phyloP scores from a whole-genome alignment of 2,888 invertebrate species.

The Amphipyra berbera region DNA sequence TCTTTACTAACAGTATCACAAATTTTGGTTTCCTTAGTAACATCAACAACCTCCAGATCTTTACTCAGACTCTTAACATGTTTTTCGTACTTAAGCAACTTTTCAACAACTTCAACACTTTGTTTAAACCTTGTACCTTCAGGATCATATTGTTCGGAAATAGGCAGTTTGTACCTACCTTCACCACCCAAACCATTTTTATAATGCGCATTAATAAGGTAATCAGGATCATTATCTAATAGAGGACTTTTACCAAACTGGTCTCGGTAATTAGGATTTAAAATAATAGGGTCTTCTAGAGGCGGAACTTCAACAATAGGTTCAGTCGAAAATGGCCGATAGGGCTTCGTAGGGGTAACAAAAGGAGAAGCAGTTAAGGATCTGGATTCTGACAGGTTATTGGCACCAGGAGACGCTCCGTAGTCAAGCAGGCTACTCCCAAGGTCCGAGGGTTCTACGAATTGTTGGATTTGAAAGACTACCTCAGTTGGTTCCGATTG shows the following conservation, averaged over 20 bases:
- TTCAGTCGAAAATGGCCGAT: constrained; percentile 80
- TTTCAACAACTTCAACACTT: constrained; percentile 42
- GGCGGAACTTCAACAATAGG: constrained; percentile 73
- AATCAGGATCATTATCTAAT: constrained; percentile 62
- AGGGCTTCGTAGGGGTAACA: constrained; percentile 70
- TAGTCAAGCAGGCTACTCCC: constrained; percentile 46
- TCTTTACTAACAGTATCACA: constrained; percentile 14
- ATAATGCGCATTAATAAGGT: constrained; percentile 52
- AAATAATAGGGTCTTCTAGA: constrained; percentile 80
- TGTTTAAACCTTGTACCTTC: constrained; percentile 59
- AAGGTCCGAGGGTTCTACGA: constrained; percentile 59
- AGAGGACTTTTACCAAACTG: constrained; percentile 65
- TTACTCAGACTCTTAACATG: constrained; percentile 41
- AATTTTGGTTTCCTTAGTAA: constrained; percentile 39
- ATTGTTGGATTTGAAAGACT: constrained; percentile 70
- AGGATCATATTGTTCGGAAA: constrained; percentile 82
- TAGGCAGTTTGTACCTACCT: constrained; percentile 74
- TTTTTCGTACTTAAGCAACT: constrained; percentile 37
- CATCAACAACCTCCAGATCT: constrained; percentile 31
- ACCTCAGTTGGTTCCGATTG: constrained; percentile 83
- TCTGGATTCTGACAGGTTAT: constrained; percentile 55
- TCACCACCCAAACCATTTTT: constrained; percentile 16
- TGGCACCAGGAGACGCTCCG: background rate
- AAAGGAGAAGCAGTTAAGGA: constrained; percentile 76
- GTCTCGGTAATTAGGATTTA: constrained; percentile 78